Base-by-base conservation (phyloP, 1,140 invertebrate species). In the Eriosoma lanigerum region DNA sequence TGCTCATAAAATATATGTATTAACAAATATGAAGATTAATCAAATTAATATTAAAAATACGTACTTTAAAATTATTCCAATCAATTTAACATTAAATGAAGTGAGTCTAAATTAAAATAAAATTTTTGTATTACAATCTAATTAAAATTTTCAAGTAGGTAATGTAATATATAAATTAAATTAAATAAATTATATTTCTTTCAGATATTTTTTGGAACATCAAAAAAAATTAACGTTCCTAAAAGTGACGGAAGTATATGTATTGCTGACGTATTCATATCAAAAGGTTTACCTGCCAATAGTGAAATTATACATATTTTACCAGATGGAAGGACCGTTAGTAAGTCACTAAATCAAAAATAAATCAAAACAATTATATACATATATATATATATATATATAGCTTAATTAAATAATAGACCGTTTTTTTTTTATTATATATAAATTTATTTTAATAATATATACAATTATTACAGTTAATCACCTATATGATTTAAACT, bases 131-230 rank as follows among this genome's bases (percentile, higher is more conserved):
- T n/a, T n/a, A n/a, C n/a, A n/a, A n/a, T n/a, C n/a, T n/a, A n/a
- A n/a, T n/a, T n/a, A n/a, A n/a, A n/a, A n/a, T n/a, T n/a, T n/a
- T n/a, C n/a, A n/a, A n/a, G n/a, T n/a, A n/a, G n/a, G n/a, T n/a
- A n/a, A n/a, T n/a, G n/a, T n/a, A n/a, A n/a, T n/a, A n/a, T n/a
- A n/a, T n/a, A n/a, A n/a, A n/a, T n/a, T n/a, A n/a, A n/a, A n/a
- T n/a, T n/a, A n/a, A n/a, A n/a, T n/a, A n/a, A n/a, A n/a, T n/a
- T n/a, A n/a, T n/a, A n/a, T n/a, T n/a, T n/a, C n/a, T n/a, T n/a
- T 44, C 19, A 78, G 75, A 5, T 62, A 48, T 78, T 60, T 78
- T 78, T 62, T 60, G 75, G 75, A 62, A 29, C 75, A 60, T 46
- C 48, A 48, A 78, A 78, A 60, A 78, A 78, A 62, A 60, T 78